Base-by-base conservation (phyloP, 2,797 vertebrate genomes). In the Leptatherina wallacei region DNA sequence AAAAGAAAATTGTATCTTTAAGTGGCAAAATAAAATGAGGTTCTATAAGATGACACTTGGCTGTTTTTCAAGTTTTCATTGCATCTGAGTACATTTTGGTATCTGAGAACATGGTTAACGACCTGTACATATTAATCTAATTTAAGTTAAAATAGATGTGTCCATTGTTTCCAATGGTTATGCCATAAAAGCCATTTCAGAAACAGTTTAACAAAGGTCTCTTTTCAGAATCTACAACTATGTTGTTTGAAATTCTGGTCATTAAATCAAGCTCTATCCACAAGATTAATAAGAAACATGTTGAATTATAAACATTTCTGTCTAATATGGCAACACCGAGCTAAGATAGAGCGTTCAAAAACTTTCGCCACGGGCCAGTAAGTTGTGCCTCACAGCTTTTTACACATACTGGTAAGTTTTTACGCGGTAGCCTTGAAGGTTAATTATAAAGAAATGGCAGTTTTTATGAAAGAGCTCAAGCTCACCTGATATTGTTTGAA, bases 401-500 rank as follows among this genome's bases (percentile, higher is more conserved):
- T 81, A 82, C 82, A 61, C 75, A 76, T 51, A 47, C 1, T 30
- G 8, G 4, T 8, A 35, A 62, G 33, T 44, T 73, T 56, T 73
- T 68, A 61, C 63, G 66, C 73, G 58, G 0, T 32, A 32, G 14
- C 33, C n/a, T 30, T 22, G 30, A 12, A 10, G 3, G 35, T 6
- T 11, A 2, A 3, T 30, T 18, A 6, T 4, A 20, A 57, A 0
- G 1, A 57, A 36, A 58, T 0, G 12, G 3, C 13, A 16, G 7
- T 2, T 51, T 51, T 5, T 24, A n/a, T 2, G 0, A 27, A 44
- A 8, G n/a, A 71, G 38, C 4, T 44, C 51, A 18, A 57, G 60
- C 89, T 91, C 77, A 95, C 95, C 95, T 94, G 95, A 93, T 77
- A 95, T 94, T 3, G 91, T 93, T 55, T 95, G 94, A 73, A 94